Evolutionary conservation across 1,140 invertebrate genomes (phyloP).

Genomic region (Brachionus paranguensis): DNA sequence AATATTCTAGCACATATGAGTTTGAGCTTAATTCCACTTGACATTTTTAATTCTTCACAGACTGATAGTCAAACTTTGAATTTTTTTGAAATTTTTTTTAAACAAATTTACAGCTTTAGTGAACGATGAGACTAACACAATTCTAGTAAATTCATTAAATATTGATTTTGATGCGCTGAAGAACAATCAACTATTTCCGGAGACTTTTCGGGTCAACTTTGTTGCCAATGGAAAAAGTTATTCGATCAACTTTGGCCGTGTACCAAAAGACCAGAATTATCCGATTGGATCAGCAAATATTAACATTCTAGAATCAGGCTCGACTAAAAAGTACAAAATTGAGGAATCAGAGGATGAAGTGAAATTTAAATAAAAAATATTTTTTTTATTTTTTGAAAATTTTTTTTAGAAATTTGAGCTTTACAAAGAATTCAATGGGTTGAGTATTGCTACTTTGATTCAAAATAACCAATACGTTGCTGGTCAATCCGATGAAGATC

Average conservation of each 20-base stretch:
- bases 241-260: neutral
- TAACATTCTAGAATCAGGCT: neutral
- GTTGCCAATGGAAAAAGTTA: neutral
- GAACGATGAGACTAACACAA: neutral
- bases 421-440: neutral
- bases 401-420: neutral
- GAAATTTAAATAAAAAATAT: neutral
- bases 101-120: neutral
- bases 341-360: neutral
- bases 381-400: neutral
- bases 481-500: neutral
- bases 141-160: neutral
- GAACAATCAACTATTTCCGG: neutral
- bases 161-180: neutral
- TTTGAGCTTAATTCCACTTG: neutral
- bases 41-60: neutral
- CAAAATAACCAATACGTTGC: neutral
- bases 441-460: slow-evolving; percentile 25
- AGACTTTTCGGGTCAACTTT: neutral
- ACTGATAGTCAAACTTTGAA: neutral
- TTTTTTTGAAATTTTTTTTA: neutral
- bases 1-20: neutral
- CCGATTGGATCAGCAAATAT: neutral
- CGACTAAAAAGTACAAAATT: neutral
- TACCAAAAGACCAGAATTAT: neutral